A percentile compares a stretch with the other conserved stretches of the same genome.
Conservation (phyloP, 2,888 invertebrate genomes). For the Fissipunctia ypsillon region DNA sequence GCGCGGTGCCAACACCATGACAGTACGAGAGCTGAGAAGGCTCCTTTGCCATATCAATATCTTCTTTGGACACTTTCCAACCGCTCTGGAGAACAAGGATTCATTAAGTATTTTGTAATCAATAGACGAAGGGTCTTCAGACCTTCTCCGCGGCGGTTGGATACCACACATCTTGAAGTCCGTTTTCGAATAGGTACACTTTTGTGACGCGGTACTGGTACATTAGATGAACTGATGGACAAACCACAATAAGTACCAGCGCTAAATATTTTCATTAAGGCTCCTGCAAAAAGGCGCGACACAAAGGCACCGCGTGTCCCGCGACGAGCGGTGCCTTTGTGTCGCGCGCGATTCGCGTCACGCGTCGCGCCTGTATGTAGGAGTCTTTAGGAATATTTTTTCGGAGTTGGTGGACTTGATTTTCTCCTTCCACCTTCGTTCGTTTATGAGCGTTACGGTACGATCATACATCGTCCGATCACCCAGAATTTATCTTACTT, state of each 20-base stretch:
- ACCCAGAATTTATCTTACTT: background rate
- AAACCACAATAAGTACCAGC: background rate
- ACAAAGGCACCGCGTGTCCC: too few relatives aligned
- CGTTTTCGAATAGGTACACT: background rate
- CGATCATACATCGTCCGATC: background rate
- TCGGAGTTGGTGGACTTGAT: background rate
- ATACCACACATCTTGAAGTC: background rate
- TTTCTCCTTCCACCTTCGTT: background rate
- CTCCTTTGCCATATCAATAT: conserved; percentile 53
- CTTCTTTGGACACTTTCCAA: conserved; percentile 63
- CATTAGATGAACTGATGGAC: background rate
- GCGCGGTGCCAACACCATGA: conserved; percentile 70
- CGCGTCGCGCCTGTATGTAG: too few relatives aligned
- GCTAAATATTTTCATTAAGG: background rate
- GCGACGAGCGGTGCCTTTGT: too few relatives aligned
- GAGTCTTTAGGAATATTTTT: background rate
- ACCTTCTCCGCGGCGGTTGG: background rate
- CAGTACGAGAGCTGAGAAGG: conserved; percentile 74
- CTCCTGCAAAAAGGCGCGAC: too few relatives aligned
- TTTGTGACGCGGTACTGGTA: background rate
- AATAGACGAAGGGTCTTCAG: background rate
- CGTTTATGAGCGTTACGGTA: background rate
- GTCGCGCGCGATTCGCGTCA: too few relatives aligned
- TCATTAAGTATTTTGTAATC: background rate
- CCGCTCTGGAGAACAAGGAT: conserved; percentile 76